phyloP scores from a whole-genome alignment of 2,113 vertebrate species.

The Atractosteus spatula region DNA sequence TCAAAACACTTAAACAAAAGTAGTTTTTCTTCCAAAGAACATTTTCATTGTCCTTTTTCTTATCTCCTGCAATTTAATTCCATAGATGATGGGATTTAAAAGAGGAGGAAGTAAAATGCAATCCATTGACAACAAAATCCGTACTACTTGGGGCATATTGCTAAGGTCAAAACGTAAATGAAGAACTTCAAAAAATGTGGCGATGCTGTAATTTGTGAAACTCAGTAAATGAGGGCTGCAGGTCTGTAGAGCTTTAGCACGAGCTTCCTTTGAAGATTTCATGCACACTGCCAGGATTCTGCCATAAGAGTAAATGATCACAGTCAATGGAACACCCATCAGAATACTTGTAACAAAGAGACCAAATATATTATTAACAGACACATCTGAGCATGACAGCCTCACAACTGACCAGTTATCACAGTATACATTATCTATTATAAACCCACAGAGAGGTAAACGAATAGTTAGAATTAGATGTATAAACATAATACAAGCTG shows the following conservation, averaged over 20 bases:
- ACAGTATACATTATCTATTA: slow-evolving; percentile 9
- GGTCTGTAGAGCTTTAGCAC: slow-evolving; percentile 7
- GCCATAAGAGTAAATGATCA: slow-evolving; percentile 14
- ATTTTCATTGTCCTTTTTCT: neutral
- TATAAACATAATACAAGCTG: neutral
- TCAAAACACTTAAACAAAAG: too few species aligned
- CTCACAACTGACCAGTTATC: slow-evolving; percentile 13
- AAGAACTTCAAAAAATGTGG: slow-evolving; percentile 7
- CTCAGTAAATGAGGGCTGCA: slow-evolving; percentile 11
- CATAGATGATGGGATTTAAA: slow-evolving; percentile 14
- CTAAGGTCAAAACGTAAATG: neutral
- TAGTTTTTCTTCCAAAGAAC: too few species aligned
- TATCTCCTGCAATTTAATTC: slow-evolving; percentile 8
- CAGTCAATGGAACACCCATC: neutral
- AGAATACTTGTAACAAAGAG: neutral
- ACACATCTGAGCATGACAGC: neutral
- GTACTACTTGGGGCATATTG: neutral
- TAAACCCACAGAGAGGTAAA: slow-evolving; percentile 4
- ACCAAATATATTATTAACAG: neutral
- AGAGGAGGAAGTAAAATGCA: slow-evolving; percentile 8
- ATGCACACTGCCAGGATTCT: neutral
- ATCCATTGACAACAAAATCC: neutral
- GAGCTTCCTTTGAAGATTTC: neutral
- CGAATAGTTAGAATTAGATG: slow-evolving; percentile 6
- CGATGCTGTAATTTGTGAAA: neutral